Conservation (phyloP, 2,888 invertebrate genomes). For the Dyspetes luteomarginatus region DNA sequence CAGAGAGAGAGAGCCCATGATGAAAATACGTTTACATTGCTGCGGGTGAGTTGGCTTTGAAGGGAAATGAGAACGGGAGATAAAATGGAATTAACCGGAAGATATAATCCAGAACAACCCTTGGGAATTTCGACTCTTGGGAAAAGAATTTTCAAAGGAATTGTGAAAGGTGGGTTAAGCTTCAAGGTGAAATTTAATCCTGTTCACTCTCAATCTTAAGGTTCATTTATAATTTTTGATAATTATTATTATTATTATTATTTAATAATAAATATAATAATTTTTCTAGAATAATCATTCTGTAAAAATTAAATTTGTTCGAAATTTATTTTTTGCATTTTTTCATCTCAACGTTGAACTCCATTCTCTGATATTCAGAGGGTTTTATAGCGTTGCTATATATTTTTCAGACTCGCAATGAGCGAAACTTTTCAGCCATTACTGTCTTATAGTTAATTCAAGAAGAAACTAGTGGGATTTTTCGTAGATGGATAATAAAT, state of each 20-base stretch:
- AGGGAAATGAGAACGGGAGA: neutral
- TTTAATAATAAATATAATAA: neutral
- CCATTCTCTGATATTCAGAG: neutral
- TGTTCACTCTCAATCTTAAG: neutral
- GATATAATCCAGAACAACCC: too few relatives aligned
- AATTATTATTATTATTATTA: neutral
- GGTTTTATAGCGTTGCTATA: neutral
- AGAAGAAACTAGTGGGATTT: neutral
- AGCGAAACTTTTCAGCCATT: neutral
- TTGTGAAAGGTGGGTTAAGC: neutral
- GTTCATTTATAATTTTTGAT: neutral
- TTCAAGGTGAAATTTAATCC: neutral
- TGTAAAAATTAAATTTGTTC: neutral
- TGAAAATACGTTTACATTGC: neutral
- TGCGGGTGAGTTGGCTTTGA: neutral
- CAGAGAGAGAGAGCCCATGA: neutral
- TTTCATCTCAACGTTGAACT: neutral
- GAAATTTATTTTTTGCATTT: neutral
- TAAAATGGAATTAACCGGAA: conserved; percentile 29
- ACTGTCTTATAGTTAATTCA: neutral
- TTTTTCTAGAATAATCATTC: neutral
- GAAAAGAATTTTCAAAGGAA: neutral
- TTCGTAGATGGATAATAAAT: neutral
- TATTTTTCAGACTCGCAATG: neutral
- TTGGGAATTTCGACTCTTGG: neutral